Evolutionary conservation across 2,113 vertebrate genomes (phyloP).

Genomic region (Crotalus viridis): DNA sequence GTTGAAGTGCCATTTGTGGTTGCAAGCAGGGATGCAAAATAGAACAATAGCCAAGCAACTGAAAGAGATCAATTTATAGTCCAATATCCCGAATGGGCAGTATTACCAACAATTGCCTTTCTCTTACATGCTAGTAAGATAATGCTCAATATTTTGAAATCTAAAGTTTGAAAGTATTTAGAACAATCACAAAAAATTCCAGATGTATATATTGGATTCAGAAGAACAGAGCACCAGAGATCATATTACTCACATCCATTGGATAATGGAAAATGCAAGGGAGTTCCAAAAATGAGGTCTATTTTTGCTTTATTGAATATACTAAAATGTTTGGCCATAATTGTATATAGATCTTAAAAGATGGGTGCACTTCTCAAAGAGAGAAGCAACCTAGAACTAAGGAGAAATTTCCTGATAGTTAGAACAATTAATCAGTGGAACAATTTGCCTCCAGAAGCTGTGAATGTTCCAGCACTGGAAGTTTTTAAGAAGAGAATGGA

Average conservation of each 20-base stretch:
- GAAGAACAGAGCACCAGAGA: neutral
- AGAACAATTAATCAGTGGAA: too few species aligned
- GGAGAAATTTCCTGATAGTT: too few species aligned
- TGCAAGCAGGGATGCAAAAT: neutral
- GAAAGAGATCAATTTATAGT: neutral
- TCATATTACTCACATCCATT: neutral
- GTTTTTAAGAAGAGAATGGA: too few species aligned
- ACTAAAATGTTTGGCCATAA: neutral
- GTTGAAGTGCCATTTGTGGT: neutral
- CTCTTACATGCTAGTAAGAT: neutral
- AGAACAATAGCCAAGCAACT: neutral
- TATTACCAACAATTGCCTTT: neutral
- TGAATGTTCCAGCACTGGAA: too few species aligned
- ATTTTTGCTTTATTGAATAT: neutral
- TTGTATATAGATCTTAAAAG: neutral
- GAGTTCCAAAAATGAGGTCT: neutral
- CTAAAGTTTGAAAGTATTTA: neutral
- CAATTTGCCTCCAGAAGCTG: too few species aligned
- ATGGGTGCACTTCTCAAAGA: neutral
- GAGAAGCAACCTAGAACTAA: too few species aligned
- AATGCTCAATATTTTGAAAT: neutral
- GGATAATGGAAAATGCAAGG: neutral
- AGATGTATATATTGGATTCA: neutral
- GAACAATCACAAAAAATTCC: neutral
- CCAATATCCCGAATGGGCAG: neutral